Base-by-base conservation (phyloP, 1,140 invertebrate species). In the Drosophila albomicans region DNA sequence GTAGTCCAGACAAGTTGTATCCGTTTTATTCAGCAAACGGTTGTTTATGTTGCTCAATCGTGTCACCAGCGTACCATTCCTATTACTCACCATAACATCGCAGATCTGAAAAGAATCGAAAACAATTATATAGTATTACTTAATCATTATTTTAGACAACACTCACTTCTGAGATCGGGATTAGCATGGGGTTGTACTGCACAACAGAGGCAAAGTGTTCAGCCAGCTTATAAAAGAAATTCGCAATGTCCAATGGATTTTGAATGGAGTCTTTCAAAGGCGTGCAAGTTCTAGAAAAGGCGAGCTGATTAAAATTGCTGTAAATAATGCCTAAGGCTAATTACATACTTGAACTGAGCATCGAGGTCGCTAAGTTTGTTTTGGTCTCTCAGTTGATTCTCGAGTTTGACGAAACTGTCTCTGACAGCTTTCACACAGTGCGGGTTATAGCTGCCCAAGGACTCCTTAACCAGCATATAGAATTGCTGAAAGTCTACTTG, bases 121-220 rank as follows among this genome's bases (percentile, higher is more conserved):
- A 43, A 7, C n/a, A 13, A n/a, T n/a, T 3, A 10, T 38, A 38
- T 38, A 38, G 35, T 11, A 8, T 38, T 38, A 38, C 7, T 38
- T 8, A 10, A 38, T 38, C 35, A n/a, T 43, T 28, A 35, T 4
- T 8, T n/a, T n/a, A 25, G 8, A 5, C 3, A 8, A 10, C 1
- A 0, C 1, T 11, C 65, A 92, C 91, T 7, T 92, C 94, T 82
- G 98, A 96, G 32, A 99, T 96, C 0, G 97, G 98, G 1, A 98
- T 94, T 96, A 7, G 94, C 94, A 32, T 95, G 84, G 94, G 95
- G 91, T 99, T 99, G 92, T 99, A 99, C 82, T 99, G 98, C 0
- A 98, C 98, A 54, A 99, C 94, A 43, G 95, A 97, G 2, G 96
- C 96, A 92, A 97, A 96, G 93, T 98, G 97, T 43, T 95, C 95